A percentile compares a stretch with the other conserved stretches of the same genome.
phyloP scores from a whole-genome alignment of 1,140 invertebrate species.

The Pentalonia nigronervosa region DNA sequence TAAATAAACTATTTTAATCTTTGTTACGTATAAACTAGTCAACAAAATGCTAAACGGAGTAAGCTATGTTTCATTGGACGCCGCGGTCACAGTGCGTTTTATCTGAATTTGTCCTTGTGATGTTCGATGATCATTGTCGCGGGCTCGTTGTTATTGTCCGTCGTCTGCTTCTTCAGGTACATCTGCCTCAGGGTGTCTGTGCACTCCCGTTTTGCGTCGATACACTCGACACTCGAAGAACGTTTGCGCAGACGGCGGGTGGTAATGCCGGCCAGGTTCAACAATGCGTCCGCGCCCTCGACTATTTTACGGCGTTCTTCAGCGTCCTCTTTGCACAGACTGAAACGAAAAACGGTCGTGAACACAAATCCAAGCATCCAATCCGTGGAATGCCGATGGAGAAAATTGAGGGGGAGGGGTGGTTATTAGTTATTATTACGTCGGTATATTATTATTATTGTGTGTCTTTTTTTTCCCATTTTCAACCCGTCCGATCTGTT shows the following conservation, averaged over 20 bases:
- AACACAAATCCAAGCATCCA: not conserved
- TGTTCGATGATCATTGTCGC: slow-evolving; percentile 25
- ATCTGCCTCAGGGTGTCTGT: slow-evolving; percentile 7
- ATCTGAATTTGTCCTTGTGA: slow-evolving; percentile 56
- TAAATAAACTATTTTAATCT: slow-evolving; percentile 49
- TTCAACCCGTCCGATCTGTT: too few species aligned
- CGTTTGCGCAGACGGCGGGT: slow-evolving; percentile 61
- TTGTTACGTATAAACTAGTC: slow-evolving; percentile 53
- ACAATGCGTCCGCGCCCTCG: slow-evolving; percentile 77
- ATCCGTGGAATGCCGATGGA: not conserved
- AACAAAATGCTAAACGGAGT: slow-evolving; percentile 54
- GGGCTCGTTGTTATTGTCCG: slow-evolving; percentile 45
- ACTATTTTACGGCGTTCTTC: slow-evolving; percentile 79
- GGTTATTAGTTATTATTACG: too few species aligned
- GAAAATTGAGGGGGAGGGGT: too few species aligned
- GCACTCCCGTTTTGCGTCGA: slow-evolving; percentile 44
- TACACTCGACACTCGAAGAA: slow-evolving; percentile 39
- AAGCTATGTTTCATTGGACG: slow-evolving; percentile 17
- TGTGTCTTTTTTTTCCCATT: too few species aligned
- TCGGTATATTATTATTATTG: too few species aligned
- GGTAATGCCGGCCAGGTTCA: slow-evolving; percentile 75
- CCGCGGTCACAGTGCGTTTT: not conserved
- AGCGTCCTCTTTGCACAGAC: slow-evolving; percentile 72
- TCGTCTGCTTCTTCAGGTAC: slow-evolving; percentile 44
- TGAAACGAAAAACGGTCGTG: slow-evolving; percentile 59